Evolutionary conservation across 2,888 invertebrate genomes (phyloP).

Genomic region (Lepetodrilus schrolli): DNA sequence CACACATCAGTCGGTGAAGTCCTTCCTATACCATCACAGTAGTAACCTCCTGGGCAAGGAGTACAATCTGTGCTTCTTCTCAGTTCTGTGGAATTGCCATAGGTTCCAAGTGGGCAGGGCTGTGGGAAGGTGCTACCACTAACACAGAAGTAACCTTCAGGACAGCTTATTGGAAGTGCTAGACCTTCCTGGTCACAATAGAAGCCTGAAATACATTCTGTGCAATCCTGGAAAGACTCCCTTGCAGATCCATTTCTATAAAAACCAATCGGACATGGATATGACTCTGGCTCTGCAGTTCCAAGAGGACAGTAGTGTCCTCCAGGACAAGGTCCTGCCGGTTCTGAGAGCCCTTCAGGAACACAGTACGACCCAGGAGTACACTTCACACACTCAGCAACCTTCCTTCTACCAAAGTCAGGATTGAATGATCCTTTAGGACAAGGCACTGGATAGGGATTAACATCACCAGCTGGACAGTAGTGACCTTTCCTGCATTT

Average conservation of each 20-base stretch:
- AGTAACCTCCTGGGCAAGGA: conserved; percentile 73
- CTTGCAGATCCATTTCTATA: conserved; percentile 71
- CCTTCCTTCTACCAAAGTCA: conserved; percentile 58
- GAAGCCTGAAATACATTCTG: conserved; percentile 71
- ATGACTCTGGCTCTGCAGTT: conserved; percentile 59
- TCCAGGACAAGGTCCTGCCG: conserved; percentile 70
- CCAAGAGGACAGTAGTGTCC: conserved; percentile 73
- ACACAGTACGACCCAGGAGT: conserved; percentile 70
- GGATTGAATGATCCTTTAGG: conserved; percentile 71
- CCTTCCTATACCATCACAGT: conserved; percentile 72
- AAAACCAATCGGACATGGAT: conserved; percentile 72
- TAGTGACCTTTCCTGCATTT: conserved; percentile 70
- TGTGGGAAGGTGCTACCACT: conserved; percentile 67
- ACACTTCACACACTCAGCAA: conserved; percentile 70
- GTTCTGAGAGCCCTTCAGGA: conserved; percentile 58
- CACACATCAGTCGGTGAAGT: conserved; percentile 70
- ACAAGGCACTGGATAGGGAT: conserved; percentile 70
- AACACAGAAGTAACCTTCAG: conserved; percentile 72
- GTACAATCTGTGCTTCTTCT: conserved; percentile 70
- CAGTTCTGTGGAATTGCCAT: conserved; percentile 68
- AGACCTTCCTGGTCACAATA: conserved; percentile 71
- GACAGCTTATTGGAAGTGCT: conserved; percentile 68
- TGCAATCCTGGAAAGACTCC: conserved; percentile 70
- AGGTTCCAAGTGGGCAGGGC: conserved; percentile 73
- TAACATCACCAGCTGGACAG: conserved; percentile 71